Base-by-base conservation (phyloP, 2,888 invertebrate species). In the Euphydryas editha region DNA sequence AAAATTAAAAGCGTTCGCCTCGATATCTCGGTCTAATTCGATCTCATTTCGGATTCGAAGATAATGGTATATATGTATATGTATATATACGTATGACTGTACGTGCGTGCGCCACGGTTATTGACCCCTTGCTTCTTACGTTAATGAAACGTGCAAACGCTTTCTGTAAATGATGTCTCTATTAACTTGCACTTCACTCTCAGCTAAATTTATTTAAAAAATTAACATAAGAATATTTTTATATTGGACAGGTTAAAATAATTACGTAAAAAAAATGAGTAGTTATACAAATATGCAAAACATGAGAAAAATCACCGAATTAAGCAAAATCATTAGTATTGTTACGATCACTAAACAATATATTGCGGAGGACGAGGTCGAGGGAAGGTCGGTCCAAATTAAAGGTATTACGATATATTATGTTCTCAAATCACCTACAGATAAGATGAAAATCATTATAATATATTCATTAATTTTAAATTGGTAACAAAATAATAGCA, bases 111-210 rank as follows among this genome's bases (percentile, higher is more conserved):
- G 83, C 81, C 80, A 83, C 86, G 91, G 91, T 90, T 88, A 85
- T 89, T 88, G 87, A 89, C 86, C 82, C 85, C 68, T 70, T 74
- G 73, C 72, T 72, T 79, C 77, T 75, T 78, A 79, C 82, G 86
- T 83, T 90, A 90, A 89, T 88, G 84, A 86, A 86, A 88, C 83
- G 87, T 83, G 80, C 85, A 88, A 88, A 84, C 85, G 77, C 74
- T 79, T 80, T 77, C 76, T 73, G 80, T 83, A 78, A 76, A 77
- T 83, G 84, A 70, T 62, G 58, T 68, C 65, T 70, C 70, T 70
- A 68, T 65, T 63, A 70, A 68, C 70, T 68, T 47, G 24, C 67
- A 67, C 67, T 67, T 49, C 44, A 54, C 55, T 55, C 65, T 59
- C 64, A 20, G 30, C n/a, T n/a, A 7, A 51, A 63, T 42, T 54